Base-by-base conservation (phyloP, 2,888 invertebrate species). In the Colletes collaris region DNA sequence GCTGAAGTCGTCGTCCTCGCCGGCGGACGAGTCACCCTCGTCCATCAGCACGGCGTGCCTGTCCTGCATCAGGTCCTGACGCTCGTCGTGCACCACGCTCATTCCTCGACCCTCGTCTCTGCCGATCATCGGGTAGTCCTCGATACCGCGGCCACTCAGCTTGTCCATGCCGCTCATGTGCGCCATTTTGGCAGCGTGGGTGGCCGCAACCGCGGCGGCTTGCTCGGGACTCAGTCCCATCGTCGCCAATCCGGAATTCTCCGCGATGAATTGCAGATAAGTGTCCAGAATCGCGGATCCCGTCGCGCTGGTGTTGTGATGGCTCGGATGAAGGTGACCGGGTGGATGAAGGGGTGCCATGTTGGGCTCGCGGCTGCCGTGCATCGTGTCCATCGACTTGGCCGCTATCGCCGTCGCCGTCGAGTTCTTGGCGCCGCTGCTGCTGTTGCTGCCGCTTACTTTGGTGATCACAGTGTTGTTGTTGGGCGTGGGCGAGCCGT, bases 241-340 rank as follows among this genome's bases (percentile, higher is more conserved):
- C 53, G 91, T 90, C 94, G 94, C 91, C 94, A 96, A 95, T 79
- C 96, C 95, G 66, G 96, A 96, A 90, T 97, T 97, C 92, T 97
- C 97, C 2, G 97, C 97, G 89, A 98, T 97, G 89, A 97, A 96
- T 92, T 98, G 97, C 79, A 98, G 94, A 92, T 98, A 98, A 13
- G 97, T 97, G 92, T 98, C 97, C 79, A 98, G 93, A 73, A 98
- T 95, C 3, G 97, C 97, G 95, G 67, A 96, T 95, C 79, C 96
- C 94, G 88, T 93, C 44, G 88, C 71, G 92, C 93, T 72, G 92
- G 94, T 80, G 92, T 93, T 85, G 63, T 89, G 87, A 68, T 90
- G 87, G 4, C 76, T 52, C n/a, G 80, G 76, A 66, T 86, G 84
- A 0, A 79, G 85, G 7, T 86, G 90, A 6, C 90, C 89, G 79